Evolutionary conservation across 1,140 invertebrate genomes (phyloP), one percentile per base, ranked within the genome.

Genomic region (Branchinecta lindahli): DNA sequence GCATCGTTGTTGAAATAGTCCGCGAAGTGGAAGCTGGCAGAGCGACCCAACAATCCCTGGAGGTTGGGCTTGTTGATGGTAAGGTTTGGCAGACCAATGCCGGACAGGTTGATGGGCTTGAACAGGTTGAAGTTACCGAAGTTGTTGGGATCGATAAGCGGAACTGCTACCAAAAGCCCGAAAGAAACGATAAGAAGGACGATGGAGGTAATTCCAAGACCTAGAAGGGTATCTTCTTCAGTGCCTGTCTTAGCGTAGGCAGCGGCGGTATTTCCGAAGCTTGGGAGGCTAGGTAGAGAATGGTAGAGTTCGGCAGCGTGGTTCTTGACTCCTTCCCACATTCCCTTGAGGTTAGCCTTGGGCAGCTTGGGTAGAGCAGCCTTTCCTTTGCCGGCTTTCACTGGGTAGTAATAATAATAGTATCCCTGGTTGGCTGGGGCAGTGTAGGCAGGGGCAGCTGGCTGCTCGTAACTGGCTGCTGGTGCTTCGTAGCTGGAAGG

Each of bases 351-450:
- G 52, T 20, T 61, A 15, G 52, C 12, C 21, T 65, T 69, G 68
- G 71, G 68, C 10, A 66, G 8, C 45, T 72, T 72, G 65, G 68
- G 69, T n/a, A 70, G 69, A 52, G 66, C 67, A 8, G 67, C 52
- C 68, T 69, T 69, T 18, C 46, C 66, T 66, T 69, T 69, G 52
- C 68, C 68, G 47, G 68, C 71, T 68, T 72, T 69, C 6, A 72
- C 71, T 68, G 71, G 71, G 46, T 72, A 72, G 71, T 72, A 72
- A 69, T 72, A 72, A 44, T 72, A 72, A 47, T 72, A 72, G 71
- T 72, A 72, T 18, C 71, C 71, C 33, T 61, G 71, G 45, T 72
- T 68, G 66, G 45, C 46, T n/a, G 71, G 71, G 33, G 71, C 68
- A 44, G 68, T 67, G 61, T 72, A 72, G 45, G 70, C 8, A 5